Evolutionary conservation across 2,888 invertebrate genomes (phyloP), one percentile per base, ranked within the genome.

Genomic region (Subacronicta megacephala): DNA sequence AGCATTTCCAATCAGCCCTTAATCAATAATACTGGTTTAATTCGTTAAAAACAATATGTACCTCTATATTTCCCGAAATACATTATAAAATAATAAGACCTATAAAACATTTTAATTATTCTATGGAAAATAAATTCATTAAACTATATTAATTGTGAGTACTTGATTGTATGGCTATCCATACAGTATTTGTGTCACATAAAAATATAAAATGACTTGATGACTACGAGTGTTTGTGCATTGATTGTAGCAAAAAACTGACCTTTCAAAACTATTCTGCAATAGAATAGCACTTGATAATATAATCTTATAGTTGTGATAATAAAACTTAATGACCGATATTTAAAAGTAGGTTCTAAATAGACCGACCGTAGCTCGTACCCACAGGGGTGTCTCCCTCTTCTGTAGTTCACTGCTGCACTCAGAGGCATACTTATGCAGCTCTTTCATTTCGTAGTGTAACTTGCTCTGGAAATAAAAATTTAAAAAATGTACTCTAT

Each of bases 301-400:
- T 3, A 23, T 9, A 26, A 26, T 31, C 31, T n/a, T 31, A n/a
- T 31, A 31, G 5, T n/a, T 31, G 31, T 6, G 5, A 31, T 31
- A n/a, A n/a, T 31, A 31, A n/a, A n/a, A 31, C 31, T 31, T 31
- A 31, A 17, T 18, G n/a, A 33, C 7, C 12, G 13, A 17, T n/a
- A 29, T 38, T 84, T 90, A 97, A 85, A 98, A 97, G 82, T 96
- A 97, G 33, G 96, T 96, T 81, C 96, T 95, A 84, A 98, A 97
- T 47, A 97, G 89, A 64, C 95, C 95, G 7, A 98, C 97, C 17
- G 98, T 96, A 2, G 92, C 93, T 23, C 85, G 85, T 7, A 98
- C 97, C 98, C 98, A 98, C 7, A 96, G 88, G 0, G 98, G 98
- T 5, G 98, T 95, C 35, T 94, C 91, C 64, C 98, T 93, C 52